A percentile compares a stretch with the other conserved stretches of the same genome.
These are phyloP conservation scores for Uropetala carovei DNA, from an alignment of 2,888 invertebrate genomes.

Conservation along the genomic window DNA sequence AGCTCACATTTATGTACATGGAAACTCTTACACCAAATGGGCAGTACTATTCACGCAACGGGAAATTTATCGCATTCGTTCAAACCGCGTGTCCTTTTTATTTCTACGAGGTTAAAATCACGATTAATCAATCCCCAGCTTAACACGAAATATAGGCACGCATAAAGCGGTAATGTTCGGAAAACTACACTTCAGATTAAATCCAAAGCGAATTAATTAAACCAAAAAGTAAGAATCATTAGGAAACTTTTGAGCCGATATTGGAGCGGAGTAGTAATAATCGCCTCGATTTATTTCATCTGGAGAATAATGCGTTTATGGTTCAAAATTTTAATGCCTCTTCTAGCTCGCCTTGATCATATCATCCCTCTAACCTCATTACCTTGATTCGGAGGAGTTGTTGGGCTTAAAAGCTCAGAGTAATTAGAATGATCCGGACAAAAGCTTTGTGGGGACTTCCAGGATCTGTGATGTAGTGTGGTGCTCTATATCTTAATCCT, in stretches of 20 bases:
- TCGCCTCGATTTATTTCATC: not conserved
- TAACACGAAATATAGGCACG: no score
- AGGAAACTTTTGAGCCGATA: not conserved
- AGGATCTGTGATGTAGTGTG: not conserved
- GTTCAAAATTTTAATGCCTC: not conserved
- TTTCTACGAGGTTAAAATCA: no score
- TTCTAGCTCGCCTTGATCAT: not conserved
- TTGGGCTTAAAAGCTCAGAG: not conserved
- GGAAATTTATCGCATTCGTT: no score
- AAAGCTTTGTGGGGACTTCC: not conserved
- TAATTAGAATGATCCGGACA: not conserved
- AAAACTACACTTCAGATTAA: no score
- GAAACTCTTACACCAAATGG: no score
- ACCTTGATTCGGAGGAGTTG: not conserved
- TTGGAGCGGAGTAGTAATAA: not conserved
- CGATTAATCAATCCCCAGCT: no score
- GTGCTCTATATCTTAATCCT: not conserved
- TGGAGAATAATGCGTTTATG: not conserved
- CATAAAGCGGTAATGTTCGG: no score
- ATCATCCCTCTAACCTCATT: constrained; percentile 27
- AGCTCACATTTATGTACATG: no score
- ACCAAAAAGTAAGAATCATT: no score
- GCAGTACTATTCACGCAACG: no score
- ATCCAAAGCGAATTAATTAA: no score
- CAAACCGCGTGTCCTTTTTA: no score